These are phyloP conservation scores for Ornithoptera priamus DNA, from an alignment of 2,888 invertebrate genomes.

Conservation along the genomic window DNA sequence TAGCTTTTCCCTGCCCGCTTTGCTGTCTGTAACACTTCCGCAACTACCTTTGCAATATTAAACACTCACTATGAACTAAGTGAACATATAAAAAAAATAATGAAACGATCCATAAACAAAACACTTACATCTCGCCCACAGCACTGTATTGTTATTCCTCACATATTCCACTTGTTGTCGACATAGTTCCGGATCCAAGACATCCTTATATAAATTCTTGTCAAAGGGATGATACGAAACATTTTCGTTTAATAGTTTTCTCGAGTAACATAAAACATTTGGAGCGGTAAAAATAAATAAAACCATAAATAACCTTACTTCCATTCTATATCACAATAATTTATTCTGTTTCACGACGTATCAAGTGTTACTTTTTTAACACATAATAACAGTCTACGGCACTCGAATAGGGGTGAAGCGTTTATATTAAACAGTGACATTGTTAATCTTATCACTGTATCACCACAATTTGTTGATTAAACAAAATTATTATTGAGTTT, in stretches of 20 bases:
- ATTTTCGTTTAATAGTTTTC: conserved; percentile 14
- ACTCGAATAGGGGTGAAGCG: background rate
- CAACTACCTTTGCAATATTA: background rate
- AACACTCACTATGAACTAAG: background rate
- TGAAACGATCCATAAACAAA: background rate
- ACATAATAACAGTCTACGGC: conserved; percentile 3
- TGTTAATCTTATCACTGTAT: conserved; percentile 15
- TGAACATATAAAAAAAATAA: background rate
- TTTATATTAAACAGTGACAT: conserved; percentile 19
- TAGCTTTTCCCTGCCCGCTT: no score
- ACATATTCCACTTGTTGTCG: conserved; percentile 15
- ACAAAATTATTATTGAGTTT: background rate
- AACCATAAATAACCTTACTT: conserved; percentile 1
- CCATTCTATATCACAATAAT: conserved; percentile 3
- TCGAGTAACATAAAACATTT: background rate
- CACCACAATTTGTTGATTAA: conserved; percentile 7
- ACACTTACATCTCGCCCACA: conserved; percentile 19
- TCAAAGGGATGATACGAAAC: conserved; percentile 12
- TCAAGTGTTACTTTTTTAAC: conserved; percentile 9
- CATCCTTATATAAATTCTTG: conserved; percentile 13
- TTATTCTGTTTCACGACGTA: background rate
- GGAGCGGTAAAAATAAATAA: conserved; percentile 1
- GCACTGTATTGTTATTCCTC: conserved; percentile 11
- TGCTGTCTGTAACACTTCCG: no score
- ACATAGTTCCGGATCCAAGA: conserved; percentile 20